Base-by-base conservation (phyloP, 1,140 invertebrate genomes). In the Scaptomyza pallida region DNA sequence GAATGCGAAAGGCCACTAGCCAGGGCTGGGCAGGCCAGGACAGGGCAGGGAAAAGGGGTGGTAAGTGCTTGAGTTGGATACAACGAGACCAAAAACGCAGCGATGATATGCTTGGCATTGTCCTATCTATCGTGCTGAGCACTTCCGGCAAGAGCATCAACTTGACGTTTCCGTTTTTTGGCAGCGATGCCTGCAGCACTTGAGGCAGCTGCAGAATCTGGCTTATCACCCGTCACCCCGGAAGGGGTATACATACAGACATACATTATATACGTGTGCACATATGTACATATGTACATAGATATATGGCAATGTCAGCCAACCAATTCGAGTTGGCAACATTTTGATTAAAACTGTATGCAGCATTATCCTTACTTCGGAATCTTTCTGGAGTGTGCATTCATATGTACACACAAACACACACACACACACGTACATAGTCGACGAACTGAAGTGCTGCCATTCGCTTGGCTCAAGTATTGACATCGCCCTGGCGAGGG, bases 81-180 rank as follows among this genome's bases (percentile, higher is more conserved):
- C 77, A 16, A 3, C 62, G 45, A 55, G 30, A 51, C 26, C 57
- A 50, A 10, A 30, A 30, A 26, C n/a, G 41, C 35, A 26, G 37
- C 48, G 44, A 9, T 41, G 23, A 37, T 16, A 9, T 37, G 33
- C 33, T 37, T 26, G 64, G 47, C 64, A 75, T 83, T 82, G 79
- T 83, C 57, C 65, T 62, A 59, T 83, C 72, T 89, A 82, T 89
- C 76, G 68, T 63, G 68, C 71, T 89, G 79, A 85, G 80, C 80
- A 86, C 89, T 79, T 90, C 89, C 89, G 89, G 78, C 77, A 65
- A 73, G 77, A 89, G 82, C 79, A 74, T 90, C 89, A 90, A 90
- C 80, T 90, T 90, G 89, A 90, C 85, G 73, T 90, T 89, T 90
- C 89, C 89, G 83, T 70, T 80, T 74, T 71, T 68, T 30, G 43